Evolutionary conservation across 1,140 invertebrate species (phyloP).

Genomic region (Conus betulinus): DNA sequence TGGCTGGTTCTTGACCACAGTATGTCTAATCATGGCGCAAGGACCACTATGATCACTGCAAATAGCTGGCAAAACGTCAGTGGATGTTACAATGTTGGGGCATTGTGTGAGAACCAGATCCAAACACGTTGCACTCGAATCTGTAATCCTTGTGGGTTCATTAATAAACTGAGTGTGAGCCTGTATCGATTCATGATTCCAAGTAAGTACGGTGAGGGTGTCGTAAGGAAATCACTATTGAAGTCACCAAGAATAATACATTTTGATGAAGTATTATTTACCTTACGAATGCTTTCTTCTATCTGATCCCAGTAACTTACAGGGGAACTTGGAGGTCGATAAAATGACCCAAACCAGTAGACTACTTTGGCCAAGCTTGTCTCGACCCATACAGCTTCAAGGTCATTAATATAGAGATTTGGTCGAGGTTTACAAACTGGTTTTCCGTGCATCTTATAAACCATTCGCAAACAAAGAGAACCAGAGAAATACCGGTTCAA

Average conservation of each 20-base stretch:
- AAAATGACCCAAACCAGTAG: not conserved
- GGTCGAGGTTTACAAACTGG: slow-evolving; percentile 4
- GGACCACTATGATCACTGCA: not conserved
- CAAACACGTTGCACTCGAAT: not conserved
- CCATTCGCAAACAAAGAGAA: too few species aligned
- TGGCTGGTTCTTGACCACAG: not conserved
- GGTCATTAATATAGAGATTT: not conserved
- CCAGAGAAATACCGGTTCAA: too few species aligned
- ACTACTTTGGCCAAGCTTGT: not conserved
- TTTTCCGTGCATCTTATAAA: too few species aligned
- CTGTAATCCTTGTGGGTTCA: not conserved
- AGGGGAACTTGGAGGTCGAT: not conserved
- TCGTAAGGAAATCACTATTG: not conserved
- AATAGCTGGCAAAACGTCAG: not conserved
- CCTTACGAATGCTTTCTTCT: not conserved
- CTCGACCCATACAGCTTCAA: slow-evolving; percentile 21
- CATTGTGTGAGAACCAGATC: not conserved
- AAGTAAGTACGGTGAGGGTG: not conserved
- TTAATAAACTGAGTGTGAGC: not conserved
- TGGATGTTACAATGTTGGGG: not conserved
- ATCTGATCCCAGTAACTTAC: not conserved
- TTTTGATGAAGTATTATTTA: not conserved
- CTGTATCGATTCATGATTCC: not conserved
- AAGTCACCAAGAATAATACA: slow-evolving; percentile 17
- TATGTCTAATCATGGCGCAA: not conserved